Conservation (phyloP, 2,888 invertebrate genomes). For the Heliconius ismenius region DNA sequence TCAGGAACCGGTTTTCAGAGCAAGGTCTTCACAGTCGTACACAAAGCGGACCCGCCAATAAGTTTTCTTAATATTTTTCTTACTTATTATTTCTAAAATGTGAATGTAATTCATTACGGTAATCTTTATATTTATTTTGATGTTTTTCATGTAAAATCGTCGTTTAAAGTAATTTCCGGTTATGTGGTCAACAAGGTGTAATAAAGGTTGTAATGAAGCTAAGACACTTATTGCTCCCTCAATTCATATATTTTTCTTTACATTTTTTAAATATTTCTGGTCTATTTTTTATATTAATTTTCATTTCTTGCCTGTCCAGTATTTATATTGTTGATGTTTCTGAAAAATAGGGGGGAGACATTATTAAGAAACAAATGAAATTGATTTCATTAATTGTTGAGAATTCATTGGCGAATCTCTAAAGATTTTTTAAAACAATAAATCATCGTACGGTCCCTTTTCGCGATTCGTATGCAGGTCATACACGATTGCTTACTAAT, state of each 20-base stretch:
- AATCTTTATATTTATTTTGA: not conserved
- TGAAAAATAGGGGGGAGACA: too few relatives aligned
- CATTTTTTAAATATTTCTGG: too few relatives aligned
- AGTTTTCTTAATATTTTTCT: conserved; percentile 27
- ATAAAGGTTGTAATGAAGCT: not conserved
- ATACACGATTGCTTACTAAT: conserved; percentile 64
- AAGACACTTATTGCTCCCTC: not conserved
- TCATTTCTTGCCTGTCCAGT: not conserved
- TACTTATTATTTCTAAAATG: not conserved
- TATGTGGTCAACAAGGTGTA: not conserved
- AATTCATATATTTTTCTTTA: not conserved
- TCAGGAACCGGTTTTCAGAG: conserved; percentile 60
- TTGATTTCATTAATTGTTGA: too few relatives aligned
- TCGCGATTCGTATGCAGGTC: conserved; percentile 59
- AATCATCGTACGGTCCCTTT: conserved; percentile 19
- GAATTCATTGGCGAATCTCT: not conserved
- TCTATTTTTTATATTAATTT: too few relatives aligned
- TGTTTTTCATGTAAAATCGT: not conserved
- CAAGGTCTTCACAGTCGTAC: conserved; percentile 46
- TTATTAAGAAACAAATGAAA: too few relatives aligned
- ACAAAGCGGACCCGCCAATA: conserved; percentile 39
- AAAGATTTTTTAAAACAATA: conserved; percentile 12
- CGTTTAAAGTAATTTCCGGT: not conserved
- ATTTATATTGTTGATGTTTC: too few relatives aligned
- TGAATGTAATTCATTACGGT: not conserved